These are phyloP conservation scores for Cephalotes varians DNA, from an alignment of 2,888 invertebrate species.

Conservation along the genomic window DNA sequence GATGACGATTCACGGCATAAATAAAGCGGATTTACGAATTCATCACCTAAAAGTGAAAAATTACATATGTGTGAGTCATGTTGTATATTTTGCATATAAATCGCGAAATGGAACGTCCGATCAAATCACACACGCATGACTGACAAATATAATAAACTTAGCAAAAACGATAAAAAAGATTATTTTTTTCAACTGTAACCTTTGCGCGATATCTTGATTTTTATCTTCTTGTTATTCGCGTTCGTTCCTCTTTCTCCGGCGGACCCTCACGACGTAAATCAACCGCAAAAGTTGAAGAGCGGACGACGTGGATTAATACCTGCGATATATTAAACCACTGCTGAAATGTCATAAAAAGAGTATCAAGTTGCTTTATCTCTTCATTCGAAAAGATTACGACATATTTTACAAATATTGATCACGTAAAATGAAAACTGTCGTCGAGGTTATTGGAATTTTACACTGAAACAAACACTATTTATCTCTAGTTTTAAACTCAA, in stretches of 20 bases:
- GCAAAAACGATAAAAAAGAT: conserved; percentile 54
- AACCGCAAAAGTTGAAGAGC: conserved; percentile 28
- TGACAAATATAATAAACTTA: conserved; percentile 62
- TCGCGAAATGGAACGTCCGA: conserved; percentile 13
- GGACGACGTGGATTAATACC: conserved; percentile 19
- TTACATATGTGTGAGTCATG: background rate
- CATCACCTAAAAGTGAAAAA: conserved; percentile 15
- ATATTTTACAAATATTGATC: background rate
- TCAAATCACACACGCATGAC: background rate
- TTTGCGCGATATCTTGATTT: conserved; percentile 18
- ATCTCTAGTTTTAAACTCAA: background rate
- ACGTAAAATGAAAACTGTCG: background rate
- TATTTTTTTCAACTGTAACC: conserved; percentile 55
- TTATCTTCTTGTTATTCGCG: conserved; percentile 15
- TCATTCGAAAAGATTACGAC: conserved; percentile 26
- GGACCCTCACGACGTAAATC: conserved; percentile 17
- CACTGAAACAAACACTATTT: background rate
- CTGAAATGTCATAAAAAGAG: background rate
- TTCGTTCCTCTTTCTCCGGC: background rate
- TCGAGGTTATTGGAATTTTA: background rate
- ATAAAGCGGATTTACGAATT: conserved; percentile 18
- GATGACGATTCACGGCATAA: conserved; percentile 14
- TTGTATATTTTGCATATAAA: background rate
- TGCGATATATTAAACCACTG: conserved; percentile 17
- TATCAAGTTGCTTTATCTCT: conserved; percentile 7